A percentile compares a stretch with the other conserved stretches of the same genome.
Conservation (phyloP, 2,888 invertebrate genomes). For the Limnephilus marmoratus region DNA sequence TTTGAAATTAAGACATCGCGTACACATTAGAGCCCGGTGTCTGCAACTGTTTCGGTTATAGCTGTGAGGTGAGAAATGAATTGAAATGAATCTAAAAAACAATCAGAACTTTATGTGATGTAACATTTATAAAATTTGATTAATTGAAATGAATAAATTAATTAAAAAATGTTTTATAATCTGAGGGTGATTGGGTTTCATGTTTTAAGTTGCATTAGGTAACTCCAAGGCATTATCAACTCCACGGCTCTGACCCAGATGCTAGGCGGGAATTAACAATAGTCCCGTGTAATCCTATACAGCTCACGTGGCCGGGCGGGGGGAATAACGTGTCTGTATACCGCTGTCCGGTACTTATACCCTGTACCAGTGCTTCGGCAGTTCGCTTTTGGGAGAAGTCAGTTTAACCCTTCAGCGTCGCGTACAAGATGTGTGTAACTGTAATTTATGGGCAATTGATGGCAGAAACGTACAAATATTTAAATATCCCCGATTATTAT, state of each 20-base stretch:
- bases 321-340: background rate
- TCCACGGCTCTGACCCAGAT: slow-evolving; percentile 32
- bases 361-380: background rate
- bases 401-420: background rate
- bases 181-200: background rate
- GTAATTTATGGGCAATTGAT: background rate
- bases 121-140: no score
- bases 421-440: background rate
- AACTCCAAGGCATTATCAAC: background rate
- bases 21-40: no score
- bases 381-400: background rate
- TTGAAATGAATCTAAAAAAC: no score
- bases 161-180: background rate
- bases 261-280: slow-evolving; percentile 39
- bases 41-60: no score
- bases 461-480: no score
- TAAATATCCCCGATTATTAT: no score
- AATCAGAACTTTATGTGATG: no score
- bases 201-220: background rate
- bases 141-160: no score
- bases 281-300: slow-evolving; percentile 28
- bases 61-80: no score
- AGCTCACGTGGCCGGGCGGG: slow-evolving; percentile 31
- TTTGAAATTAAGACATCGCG: no score
- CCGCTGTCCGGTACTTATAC: background rate